A percentile compares a stretch with the other conserved stretches of the same genome.
Conservation (phyloP, 2,797 vertebrate species). For the Epinephelus awoara region DNA sequence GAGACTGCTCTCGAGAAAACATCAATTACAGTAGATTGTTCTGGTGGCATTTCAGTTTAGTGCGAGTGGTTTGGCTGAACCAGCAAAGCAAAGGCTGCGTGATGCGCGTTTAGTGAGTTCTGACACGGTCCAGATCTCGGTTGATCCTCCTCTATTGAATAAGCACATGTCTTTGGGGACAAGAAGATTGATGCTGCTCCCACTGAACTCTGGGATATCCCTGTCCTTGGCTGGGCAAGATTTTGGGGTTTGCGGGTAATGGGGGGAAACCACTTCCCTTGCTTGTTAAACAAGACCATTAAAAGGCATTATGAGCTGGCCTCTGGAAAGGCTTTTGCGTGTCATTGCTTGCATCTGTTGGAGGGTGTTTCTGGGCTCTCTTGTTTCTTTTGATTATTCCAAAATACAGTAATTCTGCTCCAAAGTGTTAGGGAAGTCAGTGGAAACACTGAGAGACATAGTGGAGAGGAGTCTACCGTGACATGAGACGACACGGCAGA, state of each 20-base stretch:
- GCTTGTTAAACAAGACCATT: conserved; percentile 88
- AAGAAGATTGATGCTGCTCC: conserved; percentile 82
- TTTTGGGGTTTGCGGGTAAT: conserved; percentile 83
- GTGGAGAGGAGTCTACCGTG: conserved; percentile 3
- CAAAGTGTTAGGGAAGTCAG: conserved; percentile 38
- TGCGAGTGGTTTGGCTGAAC: conserved; percentile 72
- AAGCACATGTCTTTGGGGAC: conserved; percentile 77
- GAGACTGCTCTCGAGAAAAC: conserved; percentile 73
- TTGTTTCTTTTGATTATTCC: conserved; percentile 68
- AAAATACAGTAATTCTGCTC: conserved; percentile 63
- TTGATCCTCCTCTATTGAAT: conserved; percentile 75
- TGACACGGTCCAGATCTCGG: conserved; percentile 78
- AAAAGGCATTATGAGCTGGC: conserved; percentile 81
- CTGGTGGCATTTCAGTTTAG: conserved; percentile 73
- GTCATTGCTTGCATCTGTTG: conserved; percentile 83
- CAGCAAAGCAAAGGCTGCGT: conserved; percentile 47
- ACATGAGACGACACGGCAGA: neutral
- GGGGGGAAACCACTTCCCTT: conserved; percentile 84
- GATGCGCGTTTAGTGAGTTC: conserved; percentile 64
- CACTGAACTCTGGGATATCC: conserved; percentile 86
- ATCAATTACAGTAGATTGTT: conserved; percentile 75
- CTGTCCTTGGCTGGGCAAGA: conserved; percentile 71
- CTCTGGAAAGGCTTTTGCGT: conserved; percentile 75
- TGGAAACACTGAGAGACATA: conserved; percentile 42
- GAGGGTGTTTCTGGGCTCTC: conserved; percentile 71